A percentile compares a stretch with the other conserved stretches of the same genome.
Conservation (phyloP, 2,113 vertebrate genomes). For the Cryptomyrus ogoouensis region DNA sequence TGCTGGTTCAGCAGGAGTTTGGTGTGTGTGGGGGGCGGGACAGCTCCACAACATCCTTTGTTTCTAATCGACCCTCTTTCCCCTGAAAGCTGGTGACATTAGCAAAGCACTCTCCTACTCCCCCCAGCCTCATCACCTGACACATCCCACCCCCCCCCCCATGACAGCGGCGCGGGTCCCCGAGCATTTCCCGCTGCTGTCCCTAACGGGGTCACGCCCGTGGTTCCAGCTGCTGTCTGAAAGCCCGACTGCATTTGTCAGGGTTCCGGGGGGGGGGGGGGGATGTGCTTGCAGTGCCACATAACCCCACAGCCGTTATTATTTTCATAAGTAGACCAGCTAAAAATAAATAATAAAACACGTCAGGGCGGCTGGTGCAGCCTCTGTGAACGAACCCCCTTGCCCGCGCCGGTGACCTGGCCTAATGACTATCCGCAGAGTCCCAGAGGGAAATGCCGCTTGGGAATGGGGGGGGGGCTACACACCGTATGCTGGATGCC, state of each 20-base stretch:
- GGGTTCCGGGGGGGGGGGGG: not conserved
- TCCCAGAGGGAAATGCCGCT: not conserved
- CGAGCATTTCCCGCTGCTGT: not conserved
- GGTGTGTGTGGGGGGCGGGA: constrained; percentile 15
- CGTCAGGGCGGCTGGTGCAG: not conserved
- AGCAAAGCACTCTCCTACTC: not conserved
- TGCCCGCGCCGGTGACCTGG: not conserved
- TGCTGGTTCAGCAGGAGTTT: constrained; percentile 29
- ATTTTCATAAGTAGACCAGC: constrained; percentile 10
- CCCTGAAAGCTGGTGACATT: not conserved
- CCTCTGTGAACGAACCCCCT: not conserved
- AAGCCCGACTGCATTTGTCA: not conserved
- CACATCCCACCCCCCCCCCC: not conserved
- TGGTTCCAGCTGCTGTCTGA: not conserved
- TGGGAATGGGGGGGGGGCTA: not conserved
- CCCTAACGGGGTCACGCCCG: not conserved
- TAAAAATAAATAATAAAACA: constrained; percentile 12
- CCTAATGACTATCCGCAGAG: not conserved
- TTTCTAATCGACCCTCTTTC: not conserved
- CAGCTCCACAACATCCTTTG: not conserved
- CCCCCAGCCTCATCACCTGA: not conserved
- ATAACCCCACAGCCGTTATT: not conserved
- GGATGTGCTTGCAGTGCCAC: not conserved
- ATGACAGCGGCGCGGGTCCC: not conserved
- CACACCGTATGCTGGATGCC: not conserved